Evolutionary conservation across 2,113 vertebrate species (phyloP).

Genomic region (Sylvietta virens): DNA sequence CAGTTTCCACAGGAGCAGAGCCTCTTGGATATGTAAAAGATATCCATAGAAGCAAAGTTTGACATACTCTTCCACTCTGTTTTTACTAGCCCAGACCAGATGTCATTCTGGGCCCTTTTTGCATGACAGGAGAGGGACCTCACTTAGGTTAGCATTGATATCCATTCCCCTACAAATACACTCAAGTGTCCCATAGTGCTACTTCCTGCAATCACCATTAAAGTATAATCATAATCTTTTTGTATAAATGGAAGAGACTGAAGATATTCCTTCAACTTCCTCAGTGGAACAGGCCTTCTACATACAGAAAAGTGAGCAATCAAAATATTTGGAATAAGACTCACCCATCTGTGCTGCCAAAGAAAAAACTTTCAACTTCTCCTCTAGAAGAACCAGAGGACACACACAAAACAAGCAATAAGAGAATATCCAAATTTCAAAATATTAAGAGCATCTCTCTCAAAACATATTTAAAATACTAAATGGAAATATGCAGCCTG

Average conservation of each 20-base stretch:
- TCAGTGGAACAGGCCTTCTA: not conserved
- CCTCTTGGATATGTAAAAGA: not conserved
- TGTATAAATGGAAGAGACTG: not conserved
- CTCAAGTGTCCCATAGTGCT: not conserved
- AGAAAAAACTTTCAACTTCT: not conserved
- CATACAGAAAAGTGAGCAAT: not conserved
- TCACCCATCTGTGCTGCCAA: not conserved
- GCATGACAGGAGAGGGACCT: not conserved
- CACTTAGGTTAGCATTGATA: not conserved
- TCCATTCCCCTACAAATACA: not conserved
- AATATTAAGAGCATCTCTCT: not conserved
- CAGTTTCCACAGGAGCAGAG: not conserved
- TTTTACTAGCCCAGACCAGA: not conserved
- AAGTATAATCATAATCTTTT: not conserved
- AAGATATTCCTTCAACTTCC: not conserved
- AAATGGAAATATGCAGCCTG: not conserved
- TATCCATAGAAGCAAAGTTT: not conserved
- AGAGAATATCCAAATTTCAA: not conserved
- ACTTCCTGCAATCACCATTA: not conserved
- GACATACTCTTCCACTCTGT: not conserved
- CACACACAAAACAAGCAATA: not conserved
- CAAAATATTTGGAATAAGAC: not conserved
- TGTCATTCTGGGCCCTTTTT: not conserved
- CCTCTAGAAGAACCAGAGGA: not conserved
- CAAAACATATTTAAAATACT: not conserved